Percentiles rank a stretch among this genome's conserved stretches.
phyloP scores from a whole-genome alignment of 1,140 invertebrate genomes.

The Bombus pyrosoma region DNA sequence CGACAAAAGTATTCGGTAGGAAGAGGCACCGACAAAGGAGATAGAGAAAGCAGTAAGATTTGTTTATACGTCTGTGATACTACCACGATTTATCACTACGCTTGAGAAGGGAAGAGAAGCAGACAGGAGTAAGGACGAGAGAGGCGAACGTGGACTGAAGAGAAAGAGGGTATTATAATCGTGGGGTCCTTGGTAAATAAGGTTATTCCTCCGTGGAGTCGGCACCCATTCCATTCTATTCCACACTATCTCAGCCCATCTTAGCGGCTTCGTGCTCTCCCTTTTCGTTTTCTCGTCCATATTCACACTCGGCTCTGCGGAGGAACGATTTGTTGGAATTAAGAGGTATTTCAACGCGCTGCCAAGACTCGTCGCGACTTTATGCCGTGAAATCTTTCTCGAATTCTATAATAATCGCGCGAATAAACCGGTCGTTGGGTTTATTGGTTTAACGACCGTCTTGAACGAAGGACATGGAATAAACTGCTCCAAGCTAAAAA shows the following conservation, averaged over 20 bases:
- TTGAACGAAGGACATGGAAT: not conserved
- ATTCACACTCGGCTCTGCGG: slow-evolving; percentile 36
- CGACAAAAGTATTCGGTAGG: not conserved
- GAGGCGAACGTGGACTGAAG: not conserved
- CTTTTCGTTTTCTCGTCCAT: slow-evolving; percentile 46
- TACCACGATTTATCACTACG: slow-evolving; percentile 36
- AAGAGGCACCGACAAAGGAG: not conserved
- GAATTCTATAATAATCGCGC: slow-evolving; percentile 38
- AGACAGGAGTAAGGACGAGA: not conserved
- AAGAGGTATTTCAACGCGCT: slow-evolving; percentile 43
- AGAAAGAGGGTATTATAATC: slow-evolving; percentile 30
- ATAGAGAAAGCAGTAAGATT: slow-evolving; percentile 25
- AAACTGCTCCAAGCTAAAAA: not conserved
- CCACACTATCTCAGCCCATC: slow-evolving; percentile 37
- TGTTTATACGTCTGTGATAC: slow-evolving; percentile 48
- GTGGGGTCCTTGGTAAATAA: slow-evolving; percentile 56
- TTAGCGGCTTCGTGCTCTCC: slow-evolving; percentile 30
- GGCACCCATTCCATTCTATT: slow-evolving; percentile 42
- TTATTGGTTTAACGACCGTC: not conserved
- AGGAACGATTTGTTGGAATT: slow-evolving; percentile 52
- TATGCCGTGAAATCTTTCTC: slow-evolving; percentile 1
- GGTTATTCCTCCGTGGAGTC: slow-evolving; percentile 48
- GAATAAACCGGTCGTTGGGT: not conserved
- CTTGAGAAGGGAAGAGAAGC: not conserved
- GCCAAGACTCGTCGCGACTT: slow-evolving; percentile 9